phyloP scores from a whole-genome alignment of 2,113 vertebrate species.

The Chlamydotis undulata region DNA sequence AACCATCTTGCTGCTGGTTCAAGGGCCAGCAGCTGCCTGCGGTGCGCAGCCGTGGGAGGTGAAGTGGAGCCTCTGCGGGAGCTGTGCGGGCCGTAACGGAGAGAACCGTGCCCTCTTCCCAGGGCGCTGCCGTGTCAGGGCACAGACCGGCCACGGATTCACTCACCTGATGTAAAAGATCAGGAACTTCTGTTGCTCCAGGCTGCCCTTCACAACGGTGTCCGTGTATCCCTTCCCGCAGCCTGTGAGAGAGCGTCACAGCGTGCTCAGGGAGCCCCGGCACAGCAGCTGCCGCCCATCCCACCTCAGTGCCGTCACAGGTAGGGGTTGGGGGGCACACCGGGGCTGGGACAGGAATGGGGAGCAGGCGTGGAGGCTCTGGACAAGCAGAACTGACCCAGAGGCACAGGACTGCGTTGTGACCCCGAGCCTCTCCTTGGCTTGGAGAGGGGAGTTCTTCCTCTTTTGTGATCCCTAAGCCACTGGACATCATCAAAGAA shows the following conservation, averaged over 20 bases:
- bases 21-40: not conserved
- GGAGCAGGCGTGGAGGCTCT: not conserved
- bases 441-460: not conserved
- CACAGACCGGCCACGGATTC: too few species aligned
- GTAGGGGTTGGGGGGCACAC: not conserved
- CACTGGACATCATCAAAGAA: not conserved
- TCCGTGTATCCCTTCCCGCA: slow-evolving; percentile 84
- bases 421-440: not conserved
- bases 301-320: not conserved
- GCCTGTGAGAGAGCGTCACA: slow-evolving; percentile 58
- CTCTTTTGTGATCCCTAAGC: not conserved
- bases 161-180: slow-evolving; percentile 90
- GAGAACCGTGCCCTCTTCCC: not conserved
- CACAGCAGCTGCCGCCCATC: not conserved
- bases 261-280: not conserved
- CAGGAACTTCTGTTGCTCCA: slow-evolving; percentile 83
- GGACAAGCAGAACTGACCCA: not conserved
- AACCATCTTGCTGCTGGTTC: not conserved
- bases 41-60: rapidly evolving
- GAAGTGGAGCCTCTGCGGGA: not conserved
- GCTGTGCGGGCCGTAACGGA: not conserved
- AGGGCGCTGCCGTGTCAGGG: rapidly evolving
- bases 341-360: not conserved
- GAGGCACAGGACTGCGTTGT: not conserved
- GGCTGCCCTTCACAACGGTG: slow-evolving; percentile 83